phyloP scores from a whole-genome alignment of 2,797 vertebrate species.

The Pristis pectinata region DNA sequence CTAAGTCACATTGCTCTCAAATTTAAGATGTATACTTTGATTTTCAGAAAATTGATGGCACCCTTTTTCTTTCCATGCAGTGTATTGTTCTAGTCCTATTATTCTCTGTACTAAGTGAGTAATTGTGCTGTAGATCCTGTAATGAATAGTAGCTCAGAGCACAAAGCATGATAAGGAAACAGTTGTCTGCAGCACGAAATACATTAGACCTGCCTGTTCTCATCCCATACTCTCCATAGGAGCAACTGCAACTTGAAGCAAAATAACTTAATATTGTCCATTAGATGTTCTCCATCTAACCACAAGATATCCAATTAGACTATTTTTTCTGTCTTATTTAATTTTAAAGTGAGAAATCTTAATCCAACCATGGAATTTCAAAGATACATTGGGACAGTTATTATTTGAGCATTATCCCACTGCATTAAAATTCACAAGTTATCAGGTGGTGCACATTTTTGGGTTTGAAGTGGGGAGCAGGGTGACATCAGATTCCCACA shows the following conservation, averaged over 20 bases:
- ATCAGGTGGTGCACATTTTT: too few relatives aligned
- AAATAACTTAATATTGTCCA: neutral
- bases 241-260: neutral
- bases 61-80: slow-evolving; percentile 13
- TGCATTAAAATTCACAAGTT: too few relatives aligned
- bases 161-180: slow-evolving; percentile 18
- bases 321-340: neutral
- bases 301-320: neutral
- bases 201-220: slow-evolving; percentile 22
- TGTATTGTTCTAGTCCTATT: neutral
- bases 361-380: neutral
- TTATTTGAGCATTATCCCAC: too few relatives aligned
- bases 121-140: neutral
- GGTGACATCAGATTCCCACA: too few relatives aligned
- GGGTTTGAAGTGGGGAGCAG: too few relatives aligned
- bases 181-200: slow-evolving; percentile 17
- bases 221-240: neutral
- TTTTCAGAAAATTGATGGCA: slow-evolving; percentile 34
- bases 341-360: neutral
- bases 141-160: neutral
- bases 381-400: too few relatives aligned
- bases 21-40: slow-evolving; percentile 29
- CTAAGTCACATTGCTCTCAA: slow-evolving; percentile 24
- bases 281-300: neutral
- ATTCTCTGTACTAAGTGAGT: slow-evolving; percentile 13